Percentiles rank a stretch among this genome's conserved stretches.
phyloP scores from a whole-genome alignment of 2,113 vertebrate genomes.

The Crypturellus undulatus region DNA sequence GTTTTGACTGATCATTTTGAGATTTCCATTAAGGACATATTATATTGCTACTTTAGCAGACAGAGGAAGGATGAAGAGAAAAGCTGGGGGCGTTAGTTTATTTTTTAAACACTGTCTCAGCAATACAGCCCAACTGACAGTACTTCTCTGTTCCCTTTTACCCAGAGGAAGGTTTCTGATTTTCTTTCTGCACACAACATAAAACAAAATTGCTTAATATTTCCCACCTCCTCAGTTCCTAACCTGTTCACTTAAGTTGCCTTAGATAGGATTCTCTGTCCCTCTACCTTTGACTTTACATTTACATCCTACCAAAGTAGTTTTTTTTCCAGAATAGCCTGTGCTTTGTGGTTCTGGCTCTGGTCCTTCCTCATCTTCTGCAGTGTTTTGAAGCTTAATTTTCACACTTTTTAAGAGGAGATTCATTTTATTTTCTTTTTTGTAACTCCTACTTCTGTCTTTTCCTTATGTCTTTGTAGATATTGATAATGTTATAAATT shows the following conservation, averaged over 20 bases:
- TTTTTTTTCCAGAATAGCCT: neutral
- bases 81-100: neutral
- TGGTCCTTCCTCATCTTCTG: neutral
- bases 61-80: neutral
- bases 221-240: neutral
- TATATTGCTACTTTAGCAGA: neutral
- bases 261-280: neutral
- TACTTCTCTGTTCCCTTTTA: neutral
- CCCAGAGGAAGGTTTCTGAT: neutral
- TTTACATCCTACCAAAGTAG: neutral
- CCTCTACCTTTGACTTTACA: neutral
- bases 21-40: neutral
- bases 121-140: neutral
- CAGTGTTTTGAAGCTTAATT: slow-evolving; percentile 23
- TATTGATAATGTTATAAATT: slow-evolving; percentile 19
- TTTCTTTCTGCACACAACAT: neutral
- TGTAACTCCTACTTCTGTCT: neutral
- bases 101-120: neutral
- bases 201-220: neutral
- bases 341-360: neutral
- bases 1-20: neutral
- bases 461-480: neutral
- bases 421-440: neutral
- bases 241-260: neutral
- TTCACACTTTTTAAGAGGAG: neutral